Percentiles rank a stretch among this genome's conserved stretches.
phyloP scores from a whole-genome alignment of 2,888 invertebrate species.

The Papilio protenor region DNA sequence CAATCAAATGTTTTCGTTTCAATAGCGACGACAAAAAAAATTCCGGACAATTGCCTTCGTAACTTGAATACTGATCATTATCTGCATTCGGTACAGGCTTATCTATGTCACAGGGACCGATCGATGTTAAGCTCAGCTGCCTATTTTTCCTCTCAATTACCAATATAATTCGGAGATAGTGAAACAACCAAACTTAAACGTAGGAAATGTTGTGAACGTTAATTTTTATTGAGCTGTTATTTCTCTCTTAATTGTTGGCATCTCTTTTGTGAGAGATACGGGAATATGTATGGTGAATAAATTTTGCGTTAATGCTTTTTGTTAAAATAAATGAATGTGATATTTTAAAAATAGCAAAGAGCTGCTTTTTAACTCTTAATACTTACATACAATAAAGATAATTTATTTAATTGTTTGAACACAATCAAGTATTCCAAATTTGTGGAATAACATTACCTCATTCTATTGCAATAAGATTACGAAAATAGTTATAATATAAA shows the following conservation, averaged over 20 bases:
- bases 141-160: slow-evolving; percentile 75
- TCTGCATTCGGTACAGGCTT: slow-evolving; percentile 72
- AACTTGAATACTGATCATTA: slow-evolving; percentile 82
- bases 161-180: slow-evolving; percentile 44
- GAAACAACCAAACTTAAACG: slow-evolving; percentile 29
- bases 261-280: slow-evolving; percentile 26
- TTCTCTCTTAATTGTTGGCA: slow-evolving; percentile 27
- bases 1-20: slow-evolving; percentile 74
- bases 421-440: too few relatives aligned
- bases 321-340: slow-evolving; percentile 16
- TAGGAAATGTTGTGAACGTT: slow-evolving; percentile 33
- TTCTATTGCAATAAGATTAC: too few relatives aligned
- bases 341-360: not conserved
- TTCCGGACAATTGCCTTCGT: slow-evolving; percentile 75
- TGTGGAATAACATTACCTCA: too few relatives aligned
- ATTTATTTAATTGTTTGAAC: too few relatives aligned
- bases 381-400: too few relatives aligned
- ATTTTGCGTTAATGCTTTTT: slow-evolving; percentile 22
- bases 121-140: slow-evolving; percentile 72
- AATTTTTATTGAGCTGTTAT: slow-evolving; percentile 36
- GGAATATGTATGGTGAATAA: slow-evolving; percentile 23
- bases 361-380: not conserved
- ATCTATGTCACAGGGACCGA: slow-evolving; percentile 75
- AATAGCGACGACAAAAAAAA: slow-evolving; percentile 64
- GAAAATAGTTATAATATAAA: too few relatives aligned